These are phyloP conservation scores for Holothuria leucospilota DNA, from an alignment of 53 echinoderm and acorn worm species.

Conservation along the genomic window DNA sequence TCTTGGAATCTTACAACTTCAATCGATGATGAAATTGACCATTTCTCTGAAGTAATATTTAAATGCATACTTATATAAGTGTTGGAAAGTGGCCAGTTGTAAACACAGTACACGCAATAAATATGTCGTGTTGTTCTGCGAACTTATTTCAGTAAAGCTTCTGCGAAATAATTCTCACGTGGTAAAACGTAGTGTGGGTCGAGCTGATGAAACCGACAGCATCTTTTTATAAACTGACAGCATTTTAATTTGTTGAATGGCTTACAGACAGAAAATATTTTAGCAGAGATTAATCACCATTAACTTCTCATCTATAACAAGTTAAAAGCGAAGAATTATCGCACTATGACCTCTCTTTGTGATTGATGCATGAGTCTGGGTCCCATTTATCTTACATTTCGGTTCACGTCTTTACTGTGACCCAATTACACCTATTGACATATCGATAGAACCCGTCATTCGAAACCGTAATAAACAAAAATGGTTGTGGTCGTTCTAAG, in stretches of 20 bases:
- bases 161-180: no score
- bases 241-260: not conserved
- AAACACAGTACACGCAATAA: no score
- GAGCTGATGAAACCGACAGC: no score
- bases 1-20: no score
- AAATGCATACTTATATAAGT: no score
- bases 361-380: slow-evolving; percentile 2
- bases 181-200: no score
- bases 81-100: no score
- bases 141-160: no score
- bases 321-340: not conserved
- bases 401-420: not conserved
- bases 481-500: slow-evolving; percentile 23
- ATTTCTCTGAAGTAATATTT: no score
- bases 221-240: no score
- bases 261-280: not conserved
- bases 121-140: no score
- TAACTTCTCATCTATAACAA: slow-evolving; percentile 6
- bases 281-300: slow-evolving; percentile 27
- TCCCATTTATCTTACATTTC: slow-evolving; percentile 22
- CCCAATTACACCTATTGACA: slow-evolving; percentile 34
- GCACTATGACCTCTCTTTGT: not conserved
- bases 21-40: no score
- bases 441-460: slow-evolving; percentile 8
- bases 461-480: slow-evolving; percentile 26